Percentiles rank a stretch among this genome's conserved stretches.
These are phyloP conservation scores for Drosophila insularis DNA, from an alignment of 1,140 invertebrate genomes.

Conservation along the genomic window DNA sequence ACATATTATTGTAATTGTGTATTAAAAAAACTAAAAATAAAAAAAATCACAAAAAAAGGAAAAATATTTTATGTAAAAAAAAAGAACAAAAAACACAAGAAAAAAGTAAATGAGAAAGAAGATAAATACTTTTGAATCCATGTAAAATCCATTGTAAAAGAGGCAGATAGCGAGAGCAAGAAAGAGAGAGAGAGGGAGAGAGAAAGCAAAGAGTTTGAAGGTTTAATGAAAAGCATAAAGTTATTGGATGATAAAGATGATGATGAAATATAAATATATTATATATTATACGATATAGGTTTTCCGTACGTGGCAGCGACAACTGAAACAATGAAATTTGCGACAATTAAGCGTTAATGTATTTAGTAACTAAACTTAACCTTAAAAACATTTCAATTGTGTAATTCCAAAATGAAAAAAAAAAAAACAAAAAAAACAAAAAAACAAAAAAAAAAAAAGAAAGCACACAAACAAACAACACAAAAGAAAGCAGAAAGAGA, in stretches of 20 bases:
- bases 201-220: neutral
- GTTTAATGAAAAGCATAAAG: constrained; percentile 12
- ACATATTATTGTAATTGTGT: constrained; percentile 53
- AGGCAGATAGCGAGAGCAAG: neutral
- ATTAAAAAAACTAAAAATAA: constrained; percentile 32
- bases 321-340: constrained; percentile 78
- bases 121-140: neutral
- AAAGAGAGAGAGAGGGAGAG: neutral
- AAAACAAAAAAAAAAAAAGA: neutral
- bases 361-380: constrained; percentile 50
- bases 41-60: constrained; percentile 27
- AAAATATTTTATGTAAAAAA: constrained; percentile 71
- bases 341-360: constrained; percentile 74
- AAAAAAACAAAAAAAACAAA: constrained; percentile 19
- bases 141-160: neutral
- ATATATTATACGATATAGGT: constrained; percentile 10
- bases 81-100: constrained; percentile 19
- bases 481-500: neutral
- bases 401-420: constrained; percentile 8
- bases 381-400: constrained; percentile 32
- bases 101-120: constrained; percentile 2
- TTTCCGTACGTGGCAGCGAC: constrained; percentile 52
- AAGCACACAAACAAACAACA: constrained; percentile 16
- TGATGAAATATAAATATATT: neutral
- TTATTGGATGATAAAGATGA: constrained; percentile 19